phyloP scores from a whole-genome alignment of 2,113 vertebrate species.

The Falcunculus frontatus region DNA sequence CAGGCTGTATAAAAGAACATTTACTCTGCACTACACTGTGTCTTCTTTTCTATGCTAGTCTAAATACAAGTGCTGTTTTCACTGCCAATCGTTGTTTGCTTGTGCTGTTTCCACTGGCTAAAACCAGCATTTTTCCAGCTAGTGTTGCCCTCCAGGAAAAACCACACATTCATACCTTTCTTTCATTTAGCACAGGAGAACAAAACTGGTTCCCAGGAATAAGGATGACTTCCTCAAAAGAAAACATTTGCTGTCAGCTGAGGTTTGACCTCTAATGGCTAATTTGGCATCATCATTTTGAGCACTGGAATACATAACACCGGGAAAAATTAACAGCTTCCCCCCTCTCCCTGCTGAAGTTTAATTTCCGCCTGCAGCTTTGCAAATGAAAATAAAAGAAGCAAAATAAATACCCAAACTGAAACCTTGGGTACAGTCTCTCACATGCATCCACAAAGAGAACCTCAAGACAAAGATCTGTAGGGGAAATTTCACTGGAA shows the following conservation, averaged over 20 bases:
- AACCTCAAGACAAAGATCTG: conserved; percentile 13
- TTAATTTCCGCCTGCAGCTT: neutral
- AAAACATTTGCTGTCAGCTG: conserved; percentile 45
- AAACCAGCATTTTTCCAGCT: conserved; percentile 31
- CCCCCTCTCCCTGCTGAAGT: neutral
- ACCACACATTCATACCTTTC: conserved; percentile 26
- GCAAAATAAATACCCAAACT: neutral
- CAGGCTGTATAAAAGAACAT: conserved; percentile 6
- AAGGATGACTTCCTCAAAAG: conserved; percentile 25
- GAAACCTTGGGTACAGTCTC: neutral
- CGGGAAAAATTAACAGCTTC: neutral
- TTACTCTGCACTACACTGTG: conserved; percentile 11
- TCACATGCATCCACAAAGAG: neutral
- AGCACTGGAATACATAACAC: neutral
- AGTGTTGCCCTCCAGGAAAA: conserved; percentile 46
- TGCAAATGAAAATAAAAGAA: conserved; percentile 12
- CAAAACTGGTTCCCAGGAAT: conserved; percentile 38
- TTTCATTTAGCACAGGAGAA: neutral
- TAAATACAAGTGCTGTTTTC: conserved; percentile 43
- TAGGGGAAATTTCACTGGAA: conserved; percentile 21
- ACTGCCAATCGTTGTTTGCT: conserved; percentile 38
- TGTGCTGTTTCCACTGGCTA: conserved; percentile 48
- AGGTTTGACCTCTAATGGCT: conserved; percentile 38
- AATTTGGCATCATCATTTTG: conserved; percentile 20
- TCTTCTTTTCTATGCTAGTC: conserved; percentile 25